Conservation (phyloP, 2,888 invertebrate genomes). For the Phoronis australis region DNA sequence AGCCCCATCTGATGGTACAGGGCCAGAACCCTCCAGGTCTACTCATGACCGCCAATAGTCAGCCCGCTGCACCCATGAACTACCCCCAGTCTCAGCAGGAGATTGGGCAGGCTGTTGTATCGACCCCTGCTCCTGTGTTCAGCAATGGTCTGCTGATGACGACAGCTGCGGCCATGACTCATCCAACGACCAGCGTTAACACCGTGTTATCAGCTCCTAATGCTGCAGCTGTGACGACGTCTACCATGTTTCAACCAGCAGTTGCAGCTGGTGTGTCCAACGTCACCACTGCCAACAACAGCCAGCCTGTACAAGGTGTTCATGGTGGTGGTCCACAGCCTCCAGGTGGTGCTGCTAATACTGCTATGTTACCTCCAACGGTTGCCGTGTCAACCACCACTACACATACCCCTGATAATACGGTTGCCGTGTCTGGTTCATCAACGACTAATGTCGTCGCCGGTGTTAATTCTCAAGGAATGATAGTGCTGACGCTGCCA, state of each 20-base stretch:
- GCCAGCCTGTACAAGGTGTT: too few species aligned
- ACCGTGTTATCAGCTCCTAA: neutral
- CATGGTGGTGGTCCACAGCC: neutral
- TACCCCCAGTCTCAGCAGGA: neutral
- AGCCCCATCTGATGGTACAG: constrained; percentile 35
- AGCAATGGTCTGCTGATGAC: constrained; percentile 1
- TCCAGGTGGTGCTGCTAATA: neutral
- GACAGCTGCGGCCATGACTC: neutral
- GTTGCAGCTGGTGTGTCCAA: neutral
- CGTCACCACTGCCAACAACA: neutral
- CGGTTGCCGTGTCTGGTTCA: constrained; percentile 8
- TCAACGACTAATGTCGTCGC: neutral
- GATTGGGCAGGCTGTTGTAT: constrained; percentile 1
- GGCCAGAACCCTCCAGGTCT: constrained; percentile 18
- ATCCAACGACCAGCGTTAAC: neutral
- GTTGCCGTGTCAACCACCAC: constrained; percentile 9
- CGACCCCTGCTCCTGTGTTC: neutral
- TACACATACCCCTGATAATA: constrained; percentile 21
- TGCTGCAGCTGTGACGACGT: neutral
- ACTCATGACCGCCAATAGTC: constrained; percentile 9
- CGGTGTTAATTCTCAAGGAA: constrained; percentile 22
- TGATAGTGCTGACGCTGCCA: constrained; percentile 37
- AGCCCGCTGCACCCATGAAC: neutral
- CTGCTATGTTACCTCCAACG: constrained; percentile 2
- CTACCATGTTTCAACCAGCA: constrained; percentile 1